Base-by-base conservation (phyloP, 2,797 vertebrate genomes). In the Arremon aurantiirostris region DNA sequence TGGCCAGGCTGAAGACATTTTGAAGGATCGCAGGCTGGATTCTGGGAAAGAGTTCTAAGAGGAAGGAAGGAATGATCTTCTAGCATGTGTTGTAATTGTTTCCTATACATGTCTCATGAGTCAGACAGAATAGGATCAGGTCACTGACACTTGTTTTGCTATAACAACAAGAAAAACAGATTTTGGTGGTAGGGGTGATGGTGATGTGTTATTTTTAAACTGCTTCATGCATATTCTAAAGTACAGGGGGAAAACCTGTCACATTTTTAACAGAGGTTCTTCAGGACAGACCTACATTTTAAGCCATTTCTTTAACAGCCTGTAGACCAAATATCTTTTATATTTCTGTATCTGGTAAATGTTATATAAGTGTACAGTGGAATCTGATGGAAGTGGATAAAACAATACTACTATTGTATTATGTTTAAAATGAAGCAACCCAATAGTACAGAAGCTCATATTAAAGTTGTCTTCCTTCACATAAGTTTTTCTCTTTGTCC, bases 121-220 rank as follows among this genome's bases (percentile, higher is more conserved):
- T 28, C 46, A 91, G 82, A 93, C 57, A 60, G 77, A 93, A 88
- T 34, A 90, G 57, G 46, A 90, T 83, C 90, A 86, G 69, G 49
- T 90, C 77, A 84, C 15, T 35, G 27, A 57, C 59, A 53, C 24
- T 78, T 78, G 19, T 73, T 85, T 85, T 89, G 24, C n/a, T 0
- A 0, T 34, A 89, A 76, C 18, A 86, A 61, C 13, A 68, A 68
- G 46, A 46, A 79, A 95, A 78, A 8, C 11, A 72, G 55, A 70
- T 66, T 86, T 78, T 39, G 28, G 42, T 11, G 32, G 42, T 26
- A 53, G 14, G 10, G 32, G 8, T 73, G 32, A 11, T 44, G 24
- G 19, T 8, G 6, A 11, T 1, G 9, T 46, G 30, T 12, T 68
- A 12, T 8, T 70, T 83, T 72, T 66, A 71, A 89, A 65, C 52